Base-by-base conservation (phyloP, 1,140 invertebrate genomes). In the Lordiphosa collinella region DNA sequence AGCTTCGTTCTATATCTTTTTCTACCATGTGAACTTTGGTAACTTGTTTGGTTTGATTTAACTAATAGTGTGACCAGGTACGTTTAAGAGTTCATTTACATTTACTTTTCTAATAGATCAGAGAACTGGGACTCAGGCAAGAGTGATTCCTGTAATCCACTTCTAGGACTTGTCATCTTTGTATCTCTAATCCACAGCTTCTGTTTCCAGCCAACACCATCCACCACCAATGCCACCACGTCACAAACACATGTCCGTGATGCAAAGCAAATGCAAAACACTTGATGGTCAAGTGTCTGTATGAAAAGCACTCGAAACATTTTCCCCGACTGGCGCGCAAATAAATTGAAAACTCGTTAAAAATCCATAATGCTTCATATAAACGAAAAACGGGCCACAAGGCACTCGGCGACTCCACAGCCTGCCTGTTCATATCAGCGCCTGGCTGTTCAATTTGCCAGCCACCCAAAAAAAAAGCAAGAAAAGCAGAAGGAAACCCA, bases 301-400 rank as follows among this genome's bases (percentile, higher is more conserved):
- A 84, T 85, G 79, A 84, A 84, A 84, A 84, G 79, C 78, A 84
- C 78, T 84, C 54, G 78, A 82, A 84, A 84, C 34, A 59, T 84
- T 84, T 72, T 63, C 49, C 54, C 55, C 37, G 79, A 46, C 68
- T 85, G 78, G 72, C 78, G 72, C 73, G 78, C 73, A 84, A 74
- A 78, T 86, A 86, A 86, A 86, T 86, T 86, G 82, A 86, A 86
- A 86, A 86, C 82, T 86, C 82, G 82, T 86, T 86, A 86, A 86
- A 86, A 86, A 86, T 86, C 82, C 82, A 86, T 86, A 86, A 86
- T 86, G 79, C 76, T 82, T 80, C 57, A 68, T 64, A 68, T 74
- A 72, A 31, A 31, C 29, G 31, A 32, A 35, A 16, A 48, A 12
- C 41, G 31, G 32, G 32, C 46, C 46, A 48, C 31, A 48, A 48